Percentiles rank a stretch among this genome's conserved stretches.
phyloP scores from a whole-genome alignment of 2,888 invertebrate genomes.

The Pandemis heparana region DNA sequence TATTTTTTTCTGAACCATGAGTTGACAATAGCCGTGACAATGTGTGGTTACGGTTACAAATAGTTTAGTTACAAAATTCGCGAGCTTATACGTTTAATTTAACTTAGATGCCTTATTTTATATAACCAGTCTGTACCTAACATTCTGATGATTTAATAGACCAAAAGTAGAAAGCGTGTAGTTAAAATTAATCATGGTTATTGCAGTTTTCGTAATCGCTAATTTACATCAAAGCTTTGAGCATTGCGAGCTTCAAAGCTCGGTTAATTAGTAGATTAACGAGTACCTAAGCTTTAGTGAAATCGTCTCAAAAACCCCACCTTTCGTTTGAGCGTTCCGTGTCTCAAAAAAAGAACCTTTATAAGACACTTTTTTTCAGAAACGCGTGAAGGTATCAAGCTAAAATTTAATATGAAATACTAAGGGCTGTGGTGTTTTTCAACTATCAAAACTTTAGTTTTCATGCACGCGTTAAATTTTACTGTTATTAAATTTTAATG shows the following conservation, averaged over 20 bases:
- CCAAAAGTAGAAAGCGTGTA: constrained; percentile 39
- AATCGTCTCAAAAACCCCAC: constrained; percentile 8
- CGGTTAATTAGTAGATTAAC: constrained; percentile 18
- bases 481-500: not conserved
- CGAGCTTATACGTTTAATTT: constrained; percentile 20
- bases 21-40: constrained; percentile 9
- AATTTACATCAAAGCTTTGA: constrained; percentile 36
- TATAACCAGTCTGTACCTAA: constrained; percentile 28
- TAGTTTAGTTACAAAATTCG: constrained; percentile 10
- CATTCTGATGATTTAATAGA: constrained; percentile 39
- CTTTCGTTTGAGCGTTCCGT: not conserved
- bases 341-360: no score
- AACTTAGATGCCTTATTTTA: constrained; percentile 32
- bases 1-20: not conserved
- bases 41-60: constrained; percentile 28
- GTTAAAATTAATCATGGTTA: constrained; percentile 35
- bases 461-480: no score
- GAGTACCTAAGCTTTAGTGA: constrained; percentile 13
- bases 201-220: constrained; percentile 34
- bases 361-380: no score
- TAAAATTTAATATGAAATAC: no score
- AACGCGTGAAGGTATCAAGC: no score
- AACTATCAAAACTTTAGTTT: no score
- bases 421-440: no score
- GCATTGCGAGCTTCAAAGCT: constrained; percentile 20